These are phyloP conservation scores for Lepilemur ruficaudatus DNA, from an alignment of 2,797 vertebrate species.

Conservation along the genomic window DNA sequence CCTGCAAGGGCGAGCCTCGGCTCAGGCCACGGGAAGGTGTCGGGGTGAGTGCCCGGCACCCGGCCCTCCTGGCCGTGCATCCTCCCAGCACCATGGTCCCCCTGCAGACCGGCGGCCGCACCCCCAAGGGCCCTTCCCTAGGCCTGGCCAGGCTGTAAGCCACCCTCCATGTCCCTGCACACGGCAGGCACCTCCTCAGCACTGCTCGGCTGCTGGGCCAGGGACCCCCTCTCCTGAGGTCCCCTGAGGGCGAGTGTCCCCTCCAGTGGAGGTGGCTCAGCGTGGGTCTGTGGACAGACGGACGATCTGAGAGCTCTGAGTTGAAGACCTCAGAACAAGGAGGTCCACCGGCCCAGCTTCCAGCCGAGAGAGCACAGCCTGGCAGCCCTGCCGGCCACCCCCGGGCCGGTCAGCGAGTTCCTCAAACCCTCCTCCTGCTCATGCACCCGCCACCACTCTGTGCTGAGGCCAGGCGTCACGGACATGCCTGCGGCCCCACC, in stretches of 20 bases:
- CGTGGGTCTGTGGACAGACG: neutral
- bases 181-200: accelerated
- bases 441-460: neutral
- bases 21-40: neutral
- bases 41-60: neutral
- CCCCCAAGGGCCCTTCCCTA: neutral
- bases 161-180: accelerated
- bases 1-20: constrained; percentile 81
- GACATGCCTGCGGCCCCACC: neutral
- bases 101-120: accelerated
- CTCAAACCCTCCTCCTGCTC: neutral
- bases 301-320: neutral
- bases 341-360: neutral
- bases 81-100: accelerated
- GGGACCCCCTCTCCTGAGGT: too few relatives aligned
- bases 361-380: neutral
- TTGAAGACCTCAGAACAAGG: accelerated
- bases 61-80: neutral
- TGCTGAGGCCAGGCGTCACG: neutral
- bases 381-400: too few relatives aligned
- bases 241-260: neutral
- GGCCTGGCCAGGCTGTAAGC: too few relatives aligned
- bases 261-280: accelerated
- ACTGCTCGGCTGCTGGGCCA: accelerated
- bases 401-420: too few relatives aligned